Evolutionary conservation across 1,140 invertebrate genomes (phyloP), one percentile per base, ranked within the genome.

Genomic region (Rhynchophorus ferrugineus): DNA sequence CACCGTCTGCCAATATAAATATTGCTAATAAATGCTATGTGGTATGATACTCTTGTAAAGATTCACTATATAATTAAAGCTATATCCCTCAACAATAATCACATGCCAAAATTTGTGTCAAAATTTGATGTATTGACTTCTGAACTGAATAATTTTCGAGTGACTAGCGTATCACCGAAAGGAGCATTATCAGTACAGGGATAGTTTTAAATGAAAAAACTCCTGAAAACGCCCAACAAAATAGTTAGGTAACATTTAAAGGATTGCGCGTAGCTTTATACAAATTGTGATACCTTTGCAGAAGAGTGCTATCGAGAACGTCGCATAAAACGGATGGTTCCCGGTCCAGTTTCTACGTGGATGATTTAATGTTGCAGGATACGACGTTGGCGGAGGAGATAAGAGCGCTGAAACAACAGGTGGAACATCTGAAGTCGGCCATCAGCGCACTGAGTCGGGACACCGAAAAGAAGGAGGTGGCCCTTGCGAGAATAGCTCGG

Each of bases 331-430:
- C 51, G 35, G 24, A 58, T 56, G 57, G 54, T 18, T 17, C 24
- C 2, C 42, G 41, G 14, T 35, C 45, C 13, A 37, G 46, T 41
- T n/a, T 7, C 3, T 5, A 39, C 29, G 48, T 29, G 13, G 37
- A 39, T 13, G 24, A 44, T 17, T 49, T 34, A 29, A 61, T 57
- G 52, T 35, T 29, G 11, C 49, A 57, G 37, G 42, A 58, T 36
- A 34, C 33, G 14, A 14, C 49, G 36, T 13, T 56, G 22, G 29
- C 46, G n/a, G 29, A n/a, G 2, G 63, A 69, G 52, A 39, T 62
- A 8, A 58, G 63, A 37, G 42, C 57, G 7, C 47, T 68, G 36
- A 62, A 65, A 35, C 54, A 60, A 7, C 66, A 69, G 59, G 60
- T 68, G 17, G 56, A 59, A 13, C 53, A 54, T 42, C 42, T 69